Conservation (phyloP, 2,797 vertebrate species). For the Prunella strophiata region DNA sequence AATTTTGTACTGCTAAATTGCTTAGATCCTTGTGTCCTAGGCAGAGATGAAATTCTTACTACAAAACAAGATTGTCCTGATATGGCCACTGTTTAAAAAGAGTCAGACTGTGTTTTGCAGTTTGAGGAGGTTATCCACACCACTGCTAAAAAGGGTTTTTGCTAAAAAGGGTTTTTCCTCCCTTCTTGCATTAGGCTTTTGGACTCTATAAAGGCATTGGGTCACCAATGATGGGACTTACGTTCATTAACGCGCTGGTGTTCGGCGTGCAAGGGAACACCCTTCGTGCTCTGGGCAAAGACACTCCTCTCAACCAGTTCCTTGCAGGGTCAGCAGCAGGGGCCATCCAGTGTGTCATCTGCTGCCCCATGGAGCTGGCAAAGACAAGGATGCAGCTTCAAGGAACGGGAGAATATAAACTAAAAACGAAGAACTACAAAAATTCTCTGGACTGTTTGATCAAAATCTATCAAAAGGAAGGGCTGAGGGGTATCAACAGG, state of each 20-base stretch:
- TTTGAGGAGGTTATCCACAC: not conserved
- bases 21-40: not conserved
- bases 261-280: conserved; percentile 95
- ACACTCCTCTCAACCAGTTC: conserved; percentile 94
- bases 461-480: conserved; percentile 91
- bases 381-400: conserved; percentile 98
- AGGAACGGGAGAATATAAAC: conserved; percentile 89
- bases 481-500: conserved; percentile 87
- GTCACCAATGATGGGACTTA: conserved; percentile 98
- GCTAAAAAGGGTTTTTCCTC: not conserved
- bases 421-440: conserved; percentile 87
- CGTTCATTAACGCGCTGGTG: conserved; percentile 97
- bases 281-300: conserved; percentile 84
- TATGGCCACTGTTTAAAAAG: not conserved
- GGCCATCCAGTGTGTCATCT: conserved; percentile 91
- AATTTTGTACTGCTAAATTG: not conserved
- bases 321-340: conserved; percentile 92
- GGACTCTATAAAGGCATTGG: conserved; percentile 97
- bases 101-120: not conserved
- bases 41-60: not conserved
- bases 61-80: not conserved
- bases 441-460: conserved; percentile 93
- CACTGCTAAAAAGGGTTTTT: not conserved
- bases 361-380: conserved; percentile 97
- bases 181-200: conserved; percentile 76